Base-by-base conservation (phyloP, 2,113 vertebrate species). In the Nestor notabilis region DNA sequence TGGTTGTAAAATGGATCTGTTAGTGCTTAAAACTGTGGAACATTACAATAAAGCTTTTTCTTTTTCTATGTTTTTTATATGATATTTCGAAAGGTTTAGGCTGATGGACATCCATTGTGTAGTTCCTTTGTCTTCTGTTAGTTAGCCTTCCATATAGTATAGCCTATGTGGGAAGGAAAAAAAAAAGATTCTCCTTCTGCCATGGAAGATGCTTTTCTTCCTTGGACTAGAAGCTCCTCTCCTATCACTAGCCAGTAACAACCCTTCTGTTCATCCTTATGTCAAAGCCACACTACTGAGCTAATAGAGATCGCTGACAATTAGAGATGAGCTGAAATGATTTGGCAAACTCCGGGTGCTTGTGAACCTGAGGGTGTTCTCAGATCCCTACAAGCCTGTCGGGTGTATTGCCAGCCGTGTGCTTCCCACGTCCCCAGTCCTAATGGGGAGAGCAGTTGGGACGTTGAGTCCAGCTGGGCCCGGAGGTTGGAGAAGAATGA, bases 211-310 rank as follows among this genome's bases (percentile, higher is more conserved):
- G 83, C 88, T 96, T 97, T 96, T 96, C 85, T 93, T 89, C 92
- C 93, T 97, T 98, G 97, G 97, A 98, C 88, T 90, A 97, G 91
- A 98, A 98, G 97, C 93, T 95, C 94, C 78, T 97, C 97, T 98
- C 92, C 96, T 97, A 92, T 97, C 95, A 94, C 88, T 98, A 98
- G 96, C 97, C 97, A 98, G 98, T 98, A 98, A 98, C 97, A 97
- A 83, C 96, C 98, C 97, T 98, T 98, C 98, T 98, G 97, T 98
- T 98, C 97, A 88, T 97, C 98, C 97, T 97, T 98, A 98, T 98
- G 98, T 97, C 97, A 97, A 63, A 96, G 93, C 95, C 90, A 95
- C 95, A 95, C 94, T 98, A 87, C 64, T 49, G 92, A 93, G 97
- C 96, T 97, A 97, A 98, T 97, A 96, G 89, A 95, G 97, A 97